phyloP scores from a whole-genome alignment of 2,113 vertebrate genomes.

The Corythoichthys haematopterus region DNA sequence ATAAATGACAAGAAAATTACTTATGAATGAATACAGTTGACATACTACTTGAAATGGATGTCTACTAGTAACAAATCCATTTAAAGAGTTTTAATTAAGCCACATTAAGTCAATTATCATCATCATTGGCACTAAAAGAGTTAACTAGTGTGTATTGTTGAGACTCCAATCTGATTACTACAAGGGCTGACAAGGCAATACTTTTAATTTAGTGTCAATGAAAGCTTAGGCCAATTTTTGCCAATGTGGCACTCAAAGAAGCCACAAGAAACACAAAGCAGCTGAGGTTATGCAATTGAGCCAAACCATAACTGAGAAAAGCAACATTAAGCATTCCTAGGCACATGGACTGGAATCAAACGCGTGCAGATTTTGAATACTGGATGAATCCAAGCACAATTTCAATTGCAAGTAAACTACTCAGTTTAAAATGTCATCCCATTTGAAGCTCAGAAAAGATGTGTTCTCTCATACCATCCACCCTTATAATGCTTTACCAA shows the following conservation, averaged over 20 bases:
- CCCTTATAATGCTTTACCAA: conserved; percentile 20
- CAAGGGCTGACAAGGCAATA: conserved; percentile 27
- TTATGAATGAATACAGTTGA: neutral
- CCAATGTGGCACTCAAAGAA: conserved; percentile 44
- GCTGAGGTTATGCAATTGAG: conserved; percentile 30
- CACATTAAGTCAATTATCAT: too few species aligned
- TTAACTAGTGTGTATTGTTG: conserved; percentile 22
- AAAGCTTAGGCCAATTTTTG: conserved; percentile 42
- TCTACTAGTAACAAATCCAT: too few species aligned
- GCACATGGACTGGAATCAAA: conserved; percentile 43
- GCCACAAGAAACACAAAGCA: conserved; percentile 31
- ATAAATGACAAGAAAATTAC: conserved; percentile 27
- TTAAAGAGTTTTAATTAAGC: too few species aligned
- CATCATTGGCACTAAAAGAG: too few species aligned
- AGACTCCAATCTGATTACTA: conserved; percentile 24
- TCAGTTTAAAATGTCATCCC: conserved; percentile 19
- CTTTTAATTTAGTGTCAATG: conserved; percentile 36
- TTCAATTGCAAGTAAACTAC: conserved; percentile 42
- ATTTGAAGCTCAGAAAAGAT: conserved; percentile 5
- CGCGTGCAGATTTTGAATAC: conserved; percentile 19
- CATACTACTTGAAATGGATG: too few species aligned
- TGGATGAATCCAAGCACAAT: conserved; percentile 24
- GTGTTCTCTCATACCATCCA: conserved; percentile 36
- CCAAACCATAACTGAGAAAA: conserved; percentile 52
- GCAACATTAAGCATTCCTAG: conserved; percentile 35